phyloP scores from a whole-genome alignment of 2,888 invertebrate species.

The Cerceris ruficornis region DNA sequence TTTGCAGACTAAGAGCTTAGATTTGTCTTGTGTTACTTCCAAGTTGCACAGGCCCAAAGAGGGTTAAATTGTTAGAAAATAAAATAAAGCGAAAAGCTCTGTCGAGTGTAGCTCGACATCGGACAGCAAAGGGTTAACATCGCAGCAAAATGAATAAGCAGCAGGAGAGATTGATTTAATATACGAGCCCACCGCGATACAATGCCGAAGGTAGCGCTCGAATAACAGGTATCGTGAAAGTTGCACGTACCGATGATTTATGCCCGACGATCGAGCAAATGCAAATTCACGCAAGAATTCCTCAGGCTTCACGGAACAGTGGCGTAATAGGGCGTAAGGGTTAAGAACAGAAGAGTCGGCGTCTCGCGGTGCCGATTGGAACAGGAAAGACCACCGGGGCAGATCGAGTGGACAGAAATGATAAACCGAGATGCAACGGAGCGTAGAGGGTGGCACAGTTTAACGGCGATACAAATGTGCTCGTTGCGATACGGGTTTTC shows the following conservation, averaged over 20 bases:
- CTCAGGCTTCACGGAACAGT: conserved; percentile 4
- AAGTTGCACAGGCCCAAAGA: no score
- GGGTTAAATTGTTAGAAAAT: no score
- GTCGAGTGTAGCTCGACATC: no score
- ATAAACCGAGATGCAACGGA: conserved; percentile 5
- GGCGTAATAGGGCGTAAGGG: conserved; percentile 5
- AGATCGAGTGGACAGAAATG: neutral
- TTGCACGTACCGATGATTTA: conserved; percentile 3
- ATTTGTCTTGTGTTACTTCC: no score
- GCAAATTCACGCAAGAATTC: conserved; percentile 8
- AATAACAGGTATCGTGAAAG: neutral
- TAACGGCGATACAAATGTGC: neutral
- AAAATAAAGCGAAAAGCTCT: no score
- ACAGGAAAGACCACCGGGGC: neutral
- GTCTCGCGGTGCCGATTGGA: conserved; percentile 1
- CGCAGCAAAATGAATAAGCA: neutral
- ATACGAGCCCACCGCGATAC: neutral
- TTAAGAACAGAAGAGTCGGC: neutral
- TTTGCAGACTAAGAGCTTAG: no score
- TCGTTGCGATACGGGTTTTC: no score
- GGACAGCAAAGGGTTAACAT: no score
- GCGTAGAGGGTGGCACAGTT: neutral
- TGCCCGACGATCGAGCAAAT: neutral
- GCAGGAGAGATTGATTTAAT: neutral
- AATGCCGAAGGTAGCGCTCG: no score